These are phyloP conservation scores for Drosophila nikananu DNA, from an alignment of 1,140 invertebrate genomes.

Conservation along the genomic window DNA sequence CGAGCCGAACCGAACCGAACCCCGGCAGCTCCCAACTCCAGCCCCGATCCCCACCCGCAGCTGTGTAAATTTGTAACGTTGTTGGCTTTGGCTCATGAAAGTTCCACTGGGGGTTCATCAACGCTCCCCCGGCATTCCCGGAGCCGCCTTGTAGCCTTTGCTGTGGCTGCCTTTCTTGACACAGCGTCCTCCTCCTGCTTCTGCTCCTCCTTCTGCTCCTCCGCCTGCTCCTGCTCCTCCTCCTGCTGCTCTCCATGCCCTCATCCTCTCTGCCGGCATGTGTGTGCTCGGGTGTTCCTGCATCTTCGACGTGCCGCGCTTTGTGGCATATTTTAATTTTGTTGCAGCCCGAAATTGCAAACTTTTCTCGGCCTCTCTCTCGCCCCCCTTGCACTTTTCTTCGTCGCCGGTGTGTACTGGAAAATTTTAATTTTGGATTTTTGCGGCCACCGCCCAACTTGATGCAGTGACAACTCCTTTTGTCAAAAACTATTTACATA, in stretches of 20 bases:
- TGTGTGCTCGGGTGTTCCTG: slow-evolving; percentile 30
- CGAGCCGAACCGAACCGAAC: neutral
- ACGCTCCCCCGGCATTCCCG: slow-evolving; percentile 12
- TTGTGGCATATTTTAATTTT: slow-evolving; percentile 82
- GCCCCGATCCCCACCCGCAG: slow-evolving; percentile 3
- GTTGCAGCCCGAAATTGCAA: slow-evolving; percentile 72
- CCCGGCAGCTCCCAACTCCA: neutral
- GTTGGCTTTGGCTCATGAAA: slow-evolving; percentile 59
- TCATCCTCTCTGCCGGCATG: slow-evolving; percentile 7
- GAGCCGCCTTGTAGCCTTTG: slow-evolving; percentile 60
- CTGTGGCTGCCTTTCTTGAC: slow-evolving; percentile 73
- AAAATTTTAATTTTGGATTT: slow-evolving; percentile 77
- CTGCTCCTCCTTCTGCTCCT: neutral
- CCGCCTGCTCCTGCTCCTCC: too few relatives aligned
- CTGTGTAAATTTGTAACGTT: slow-evolving; percentile 64
- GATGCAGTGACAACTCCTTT: slow-evolving; percentile 74
- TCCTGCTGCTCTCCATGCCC: neutral
- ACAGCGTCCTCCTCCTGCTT: slow-evolving; percentile 35
- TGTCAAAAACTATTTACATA: slow-evolving; percentile 73
- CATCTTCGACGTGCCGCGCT: slow-evolving; percentile 73
- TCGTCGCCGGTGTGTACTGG: slow-evolving; percentile 29
- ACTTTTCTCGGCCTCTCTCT: slow-evolving; percentile 57
- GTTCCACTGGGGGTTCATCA: slow-evolving; percentile 57
- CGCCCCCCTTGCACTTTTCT: neutral
- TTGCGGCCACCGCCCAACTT: slow-evolving; percentile 45